phyloP scores from a whole-genome alignment of 2,888 invertebrate genomes.

The Ypsolopha sequella region DNA sequence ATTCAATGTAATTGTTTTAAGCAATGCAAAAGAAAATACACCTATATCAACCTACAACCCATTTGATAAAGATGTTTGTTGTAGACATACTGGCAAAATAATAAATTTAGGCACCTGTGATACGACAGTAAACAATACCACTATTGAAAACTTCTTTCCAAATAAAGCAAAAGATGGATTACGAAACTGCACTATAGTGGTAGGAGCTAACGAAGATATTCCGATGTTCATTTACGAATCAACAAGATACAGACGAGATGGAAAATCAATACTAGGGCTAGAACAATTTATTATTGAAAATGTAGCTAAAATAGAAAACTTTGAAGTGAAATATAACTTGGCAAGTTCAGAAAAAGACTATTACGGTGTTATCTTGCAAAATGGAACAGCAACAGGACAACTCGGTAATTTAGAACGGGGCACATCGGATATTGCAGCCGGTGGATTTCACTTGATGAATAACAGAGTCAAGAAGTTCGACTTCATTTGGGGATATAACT shows the following conservation, averaged over 20 bases:
- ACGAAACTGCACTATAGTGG: not conserved
- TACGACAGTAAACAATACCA: too few relatives aligned
- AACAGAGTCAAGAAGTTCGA: not conserved
- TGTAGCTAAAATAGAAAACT: not conserved
- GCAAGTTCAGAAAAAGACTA: not conserved
- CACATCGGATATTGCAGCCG: not conserved
- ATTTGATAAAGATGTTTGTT: too few relatives aligned
- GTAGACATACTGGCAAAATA: too few relatives aligned
- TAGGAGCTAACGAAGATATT: not conserved
- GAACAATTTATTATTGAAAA: not conserved
- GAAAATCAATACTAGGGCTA: not conserved
- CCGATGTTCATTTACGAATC: not conserved
- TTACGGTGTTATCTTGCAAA: not conserved
- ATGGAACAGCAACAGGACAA: not conserved
- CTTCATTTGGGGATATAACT: not conserved
- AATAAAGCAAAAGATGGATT: not conserved
- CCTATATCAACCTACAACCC: too few relatives aligned
- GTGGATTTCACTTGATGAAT: not conserved
- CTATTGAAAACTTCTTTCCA: too few relatives aligned
- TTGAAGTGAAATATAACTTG: not conserved
- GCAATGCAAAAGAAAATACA: too few relatives aligned
- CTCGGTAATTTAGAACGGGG: not conserved
- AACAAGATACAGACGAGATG: not conserved
- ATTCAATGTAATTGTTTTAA: too few relatives aligned
- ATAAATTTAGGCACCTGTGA: too few relatives aligned